These are phyloP conservation scores for Malthinus seriepunctatus DNA, from an alignment of 2,888 invertebrate species.

Conservation along the genomic window DNA sequence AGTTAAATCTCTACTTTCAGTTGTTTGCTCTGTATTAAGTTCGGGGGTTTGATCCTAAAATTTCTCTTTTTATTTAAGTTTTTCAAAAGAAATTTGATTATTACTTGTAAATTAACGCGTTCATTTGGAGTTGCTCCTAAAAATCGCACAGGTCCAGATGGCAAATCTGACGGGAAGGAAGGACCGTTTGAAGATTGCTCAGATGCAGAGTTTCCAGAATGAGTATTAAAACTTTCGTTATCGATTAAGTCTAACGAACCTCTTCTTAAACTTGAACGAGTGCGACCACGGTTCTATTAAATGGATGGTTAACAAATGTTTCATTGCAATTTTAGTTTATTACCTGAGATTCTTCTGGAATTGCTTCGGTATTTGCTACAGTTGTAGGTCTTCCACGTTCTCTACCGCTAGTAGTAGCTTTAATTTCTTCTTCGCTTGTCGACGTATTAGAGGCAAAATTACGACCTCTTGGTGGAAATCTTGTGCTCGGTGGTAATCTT, in stretches of 20 bases:
- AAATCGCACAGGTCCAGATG: constrained; percentile 61
- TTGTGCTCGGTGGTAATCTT: constrained; percentile 79
- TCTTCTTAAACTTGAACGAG: constrained; percentile 68
- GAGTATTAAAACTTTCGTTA: constrained; percentile 80
- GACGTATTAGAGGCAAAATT: constrained; percentile 60
- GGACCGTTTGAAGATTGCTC: constrained; percentile 53
- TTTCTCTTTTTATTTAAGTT: too few relatives aligned
- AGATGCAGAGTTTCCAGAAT: constrained; percentile 61
- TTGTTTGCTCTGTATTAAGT: background rate
- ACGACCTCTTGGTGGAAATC: constrained; percentile 76
- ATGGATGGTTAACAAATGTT: background rate
- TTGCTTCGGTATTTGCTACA: constrained; percentile 11
- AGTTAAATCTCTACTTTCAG: background rate
- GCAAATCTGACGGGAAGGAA: constrained; percentile 61
- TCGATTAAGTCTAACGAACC: constrained; percentile 82
- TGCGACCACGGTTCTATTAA: constrained; percentile 49
- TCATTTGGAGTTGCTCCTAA: constrained; percentile 64
- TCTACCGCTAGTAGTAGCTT: constrained; percentile 47
- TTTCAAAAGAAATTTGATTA: constrained; percentile 10
- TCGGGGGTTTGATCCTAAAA: constrained; percentile 4
- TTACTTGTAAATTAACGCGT: constrained; percentile 47
- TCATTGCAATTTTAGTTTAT: background rate
- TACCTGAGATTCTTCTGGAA: constrained; percentile 1
- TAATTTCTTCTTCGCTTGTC: constrained; percentile 43
- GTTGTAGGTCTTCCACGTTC: constrained; percentile 48